A percentile compares a stretch with the other conserved stretches of the same genome.
Conservation (phyloP, 2,113 vertebrate genomes). For the Apeltes quadracus region DNA sequence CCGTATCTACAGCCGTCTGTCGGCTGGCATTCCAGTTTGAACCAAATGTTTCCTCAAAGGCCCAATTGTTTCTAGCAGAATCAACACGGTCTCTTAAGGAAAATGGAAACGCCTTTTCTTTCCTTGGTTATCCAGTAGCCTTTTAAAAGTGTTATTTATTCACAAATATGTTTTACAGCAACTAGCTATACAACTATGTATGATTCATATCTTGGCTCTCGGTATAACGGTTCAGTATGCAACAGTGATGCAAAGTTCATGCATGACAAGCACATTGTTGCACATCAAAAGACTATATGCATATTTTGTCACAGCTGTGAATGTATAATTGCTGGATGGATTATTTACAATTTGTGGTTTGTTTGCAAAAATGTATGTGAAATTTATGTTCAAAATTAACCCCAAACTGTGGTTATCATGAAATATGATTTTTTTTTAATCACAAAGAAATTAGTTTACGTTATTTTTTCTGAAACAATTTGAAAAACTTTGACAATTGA, state of each 20-base stretch:
- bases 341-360: constrained; percentile 30
- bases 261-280: constrained; percentile 59
- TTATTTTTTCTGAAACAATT: background rate
- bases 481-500: background rate
- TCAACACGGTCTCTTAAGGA: constrained; percentile 1
- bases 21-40: constrained; percentile 51
- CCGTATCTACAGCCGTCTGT: constrained; percentile 38
- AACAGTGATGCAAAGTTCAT: constrained; percentile 43
- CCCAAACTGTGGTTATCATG: background rate
- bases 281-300: constrained; percentile 40
- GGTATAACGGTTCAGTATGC: constrained; percentile 23
- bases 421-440: background rate
- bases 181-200: background rate
- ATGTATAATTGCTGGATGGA: constrained; percentile 46
- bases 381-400: background rate
- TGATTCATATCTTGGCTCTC: constrained; percentile 31
- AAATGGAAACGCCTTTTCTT: background rate
- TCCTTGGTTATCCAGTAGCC: constrained; percentile 21
- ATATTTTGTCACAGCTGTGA: constrained; percentile 62
- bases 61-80: constrained; percentile 29
- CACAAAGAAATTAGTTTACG: background rate
- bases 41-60: constrained; percentile 53
- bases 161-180: constrained; percentile 19
- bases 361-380: constrained; percentile 23
- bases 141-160: constrained; percentile 9